Evolutionary conservation across 2,113 vertebrate genomes (phyloP).

Genomic region (Solea solea): DNA sequence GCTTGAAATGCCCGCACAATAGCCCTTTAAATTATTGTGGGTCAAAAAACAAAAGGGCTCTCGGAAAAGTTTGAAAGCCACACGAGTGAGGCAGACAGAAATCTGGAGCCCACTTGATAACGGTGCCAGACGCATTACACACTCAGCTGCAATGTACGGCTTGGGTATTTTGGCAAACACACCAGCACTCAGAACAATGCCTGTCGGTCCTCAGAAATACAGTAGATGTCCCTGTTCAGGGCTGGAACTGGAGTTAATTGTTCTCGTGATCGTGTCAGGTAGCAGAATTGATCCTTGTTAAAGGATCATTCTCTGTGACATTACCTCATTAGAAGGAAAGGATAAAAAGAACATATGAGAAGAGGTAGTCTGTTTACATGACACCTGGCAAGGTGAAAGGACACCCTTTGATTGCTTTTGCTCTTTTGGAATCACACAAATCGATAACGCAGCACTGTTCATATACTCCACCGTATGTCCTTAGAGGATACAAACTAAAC

Average conservation of each 20-base stretch:
- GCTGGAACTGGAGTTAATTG: slow-evolving; percentile 72
- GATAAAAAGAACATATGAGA: slow-evolving; percentile 47
- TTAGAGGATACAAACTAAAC: slow-evolving; percentile 48
- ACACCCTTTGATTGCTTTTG: slow-evolving; percentile 64
- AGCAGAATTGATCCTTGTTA: slow-evolving; percentile 76
- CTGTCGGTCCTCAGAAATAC: slow-evolving; percentile 29
- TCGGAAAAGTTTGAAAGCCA: slow-evolving; percentile 68
- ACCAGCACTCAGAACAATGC: slow-evolving; percentile 48
- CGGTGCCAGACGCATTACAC: slow-evolving; percentile 59
- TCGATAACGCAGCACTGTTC: slow-evolving; percentile 67
- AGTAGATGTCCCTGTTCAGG: slow-evolving; percentile 30
- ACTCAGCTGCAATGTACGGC: slow-evolving; percentile 42
- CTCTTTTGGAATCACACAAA: slow-evolving; percentile 63
- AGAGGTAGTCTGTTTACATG: slow-evolving; percentile 67
- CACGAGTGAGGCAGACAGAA: slow-evolving; percentile 49
- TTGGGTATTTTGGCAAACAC: slow-evolving; percentile 51
- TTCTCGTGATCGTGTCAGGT: slow-evolving; percentile 77
- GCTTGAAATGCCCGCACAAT: slow-evolving; percentile 46
- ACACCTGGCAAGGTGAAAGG: slow-evolving; percentile 69
- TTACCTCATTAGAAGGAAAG: slow-evolving; percentile 60
- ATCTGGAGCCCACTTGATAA: slow-evolving; percentile 61
- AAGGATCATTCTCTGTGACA: slow-evolving; percentile 73
- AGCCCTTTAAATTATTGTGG: slow-evolving; percentile 63
- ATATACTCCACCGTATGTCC: slow-evolving; percentile 45
- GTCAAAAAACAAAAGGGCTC: slow-evolving; percentile 68